Conservation (phyloP, 2,888 invertebrate species). For the Isoperla grammatica region DNA sequence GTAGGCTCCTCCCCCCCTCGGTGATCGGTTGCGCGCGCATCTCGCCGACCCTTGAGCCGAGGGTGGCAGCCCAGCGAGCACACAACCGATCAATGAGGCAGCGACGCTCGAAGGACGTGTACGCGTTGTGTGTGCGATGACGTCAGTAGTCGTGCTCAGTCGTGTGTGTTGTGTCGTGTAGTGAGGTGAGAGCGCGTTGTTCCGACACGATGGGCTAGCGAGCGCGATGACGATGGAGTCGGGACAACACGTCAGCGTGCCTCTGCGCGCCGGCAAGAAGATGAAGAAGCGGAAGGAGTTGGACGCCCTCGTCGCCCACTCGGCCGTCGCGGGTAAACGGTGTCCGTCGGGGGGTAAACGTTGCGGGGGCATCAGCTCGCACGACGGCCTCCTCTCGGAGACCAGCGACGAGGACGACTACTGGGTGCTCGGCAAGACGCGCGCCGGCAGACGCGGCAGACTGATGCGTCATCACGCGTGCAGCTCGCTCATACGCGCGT, state of each 20-base stretch:
- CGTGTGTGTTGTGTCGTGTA: too few species aligned
- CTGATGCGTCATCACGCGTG: slow-evolving; percentile 25
- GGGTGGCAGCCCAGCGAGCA: too few species aligned
- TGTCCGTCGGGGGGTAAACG: slow-evolving; percentile 33
- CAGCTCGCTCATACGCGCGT: slow-evolving; percentile 48
- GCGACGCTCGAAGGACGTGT: too few species aligned
- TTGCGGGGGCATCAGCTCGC: slow-evolving; percentile 34
- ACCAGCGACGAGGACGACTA: slow-evolving; percentile 55
- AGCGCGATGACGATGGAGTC: slow-evolving; percentile 40
- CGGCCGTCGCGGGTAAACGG: slow-evolving; percentile 43
- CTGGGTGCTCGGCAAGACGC: slow-evolving; percentile 27
- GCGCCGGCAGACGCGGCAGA: slow-evolving; percentile 22
- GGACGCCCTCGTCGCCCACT: slow-evolving; percentile 60
- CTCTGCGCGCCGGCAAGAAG: slow-evolving; percentile 58
- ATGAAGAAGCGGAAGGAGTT: slow-evolving; percentile 71
- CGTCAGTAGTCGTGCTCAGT: too few species aligned
- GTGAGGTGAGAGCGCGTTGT: too few species aligned
- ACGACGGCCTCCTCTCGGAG: slow-evolving; percentile 59
- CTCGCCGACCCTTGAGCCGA: too few species aligned
- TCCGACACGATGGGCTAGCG: background rate
- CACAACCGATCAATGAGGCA: too few species aligned
- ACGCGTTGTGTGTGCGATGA: too few species aligned
- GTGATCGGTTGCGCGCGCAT: too few species aligned
- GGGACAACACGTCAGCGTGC: slow-evolving; percentile 56
- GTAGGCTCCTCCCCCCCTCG: too few species aligned